Conservation (phyloP, 2,888 invertebrate species). For the Venusia cambrica region DNA sequence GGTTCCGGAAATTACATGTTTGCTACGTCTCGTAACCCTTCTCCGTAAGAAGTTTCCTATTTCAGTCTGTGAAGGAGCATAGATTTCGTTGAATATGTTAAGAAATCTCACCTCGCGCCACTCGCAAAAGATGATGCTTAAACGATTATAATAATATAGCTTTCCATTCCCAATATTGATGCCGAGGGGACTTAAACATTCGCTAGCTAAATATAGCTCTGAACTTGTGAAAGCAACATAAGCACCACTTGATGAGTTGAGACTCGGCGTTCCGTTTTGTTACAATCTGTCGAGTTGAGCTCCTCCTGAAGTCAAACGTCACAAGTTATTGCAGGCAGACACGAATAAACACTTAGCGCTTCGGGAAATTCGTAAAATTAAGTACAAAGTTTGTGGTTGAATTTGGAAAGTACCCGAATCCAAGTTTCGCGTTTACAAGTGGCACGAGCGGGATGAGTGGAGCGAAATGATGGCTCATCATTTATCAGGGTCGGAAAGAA, state of each 20-base stretch:
- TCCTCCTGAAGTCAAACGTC: conserved; percentile 14
- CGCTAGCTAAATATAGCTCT: too few relatives aligned
- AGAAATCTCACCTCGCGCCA: too few relatives aligned
- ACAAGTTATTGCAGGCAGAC: conserved; percentile 27
- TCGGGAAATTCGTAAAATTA: conserved; percentile 17
- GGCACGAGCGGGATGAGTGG: conserved; percentile 5
- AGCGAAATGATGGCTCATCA: conserved; percentile 9
- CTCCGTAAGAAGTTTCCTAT: too few relatives aligned
- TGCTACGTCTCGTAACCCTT: too few relatives aligned
- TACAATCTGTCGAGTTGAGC: conserved; percentile 11
- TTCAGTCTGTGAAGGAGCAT: too few relatives aligned
- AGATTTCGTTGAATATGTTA: too few relatives aligned
- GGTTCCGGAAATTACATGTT: too few relatives aligned
- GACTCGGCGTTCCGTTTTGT: background rate
- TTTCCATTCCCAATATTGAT: too few relatives aligned
- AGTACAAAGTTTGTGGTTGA: conserved; percentile 19
- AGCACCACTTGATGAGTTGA: background rate
- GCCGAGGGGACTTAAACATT: too few relatives aligned
- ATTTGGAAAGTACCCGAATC: conserved; percentile 13
- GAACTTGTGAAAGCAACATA: background rate
- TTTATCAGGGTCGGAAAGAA: conserved; percentile 2
- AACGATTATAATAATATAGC: too few relatives aligned
- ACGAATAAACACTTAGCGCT: conserved; percentile 32
- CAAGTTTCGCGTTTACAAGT: conserved; percentile 11
- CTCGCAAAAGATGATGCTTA: too few relatives aligned